Evolutionary conservation across 2,113 vertebrate genomes (phyloP), one percentile per base, ranked within the genome.

Genomic region (Odontophorus gujanensis): DNA sequence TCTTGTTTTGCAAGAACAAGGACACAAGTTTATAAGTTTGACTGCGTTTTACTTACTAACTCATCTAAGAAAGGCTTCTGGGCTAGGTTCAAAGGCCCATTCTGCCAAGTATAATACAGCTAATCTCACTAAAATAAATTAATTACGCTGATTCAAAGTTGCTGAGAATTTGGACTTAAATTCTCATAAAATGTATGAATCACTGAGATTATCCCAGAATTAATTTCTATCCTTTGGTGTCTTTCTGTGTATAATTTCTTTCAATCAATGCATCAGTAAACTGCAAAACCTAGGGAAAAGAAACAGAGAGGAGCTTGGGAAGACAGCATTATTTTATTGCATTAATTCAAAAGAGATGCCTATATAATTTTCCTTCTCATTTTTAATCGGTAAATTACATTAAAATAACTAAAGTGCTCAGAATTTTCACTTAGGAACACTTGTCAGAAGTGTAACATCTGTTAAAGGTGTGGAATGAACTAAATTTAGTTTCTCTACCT

Each of bases 361-460:
- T 74, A 34, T 30, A n/a, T 80, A 67, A 40, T 76, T 66, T 83
- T 53, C 48, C 40, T 81, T 34, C 79, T 11, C 13, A 76, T 58
- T 8, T 43, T 43, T 74, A 87, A 18, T 7, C 16, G 71, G 45
- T n/a, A 18, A 91, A 73, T 40, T 9, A 51, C 34, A 24, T 9
- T 89, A 62, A 92, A 96, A 92, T 78, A 93, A 82, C 42, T 42
- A 79, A 93, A 73, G 65, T 50, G 59, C 14, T 71, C 8, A 83
- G 55, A 42, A 51, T 15, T 77, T 91, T 85, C 81, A 50, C 22
- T 9, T 13, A 66, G 50, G 78, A 76, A 77, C 84, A 89, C 34
- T 77, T 91, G 16, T 30, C 21, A 62, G 59, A 94, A 91, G 42
- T 5, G 8, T 24, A 81, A 85, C 21, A 86, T 32, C 43, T 86